Evolutionary conservation across 1,140 invertebrate genomes (phyloP), one percentile per base, ranked within the genome.

Genomic region (Whitmania pigra): DNA sequence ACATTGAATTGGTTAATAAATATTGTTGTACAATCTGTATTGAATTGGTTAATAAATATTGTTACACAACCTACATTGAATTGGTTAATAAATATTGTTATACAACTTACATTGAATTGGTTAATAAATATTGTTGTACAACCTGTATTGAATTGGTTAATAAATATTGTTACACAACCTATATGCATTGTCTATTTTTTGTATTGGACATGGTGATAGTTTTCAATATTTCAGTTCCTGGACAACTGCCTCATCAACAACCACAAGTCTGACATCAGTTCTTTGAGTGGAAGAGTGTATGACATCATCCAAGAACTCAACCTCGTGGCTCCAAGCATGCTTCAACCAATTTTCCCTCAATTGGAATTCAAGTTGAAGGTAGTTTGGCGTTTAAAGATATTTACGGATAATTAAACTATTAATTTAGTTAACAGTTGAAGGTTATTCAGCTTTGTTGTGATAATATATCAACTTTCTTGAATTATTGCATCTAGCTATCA

Each of bases 261-360:
- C 11, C 93, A 93, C 25, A 93, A 92, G 82, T 78, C 79, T 40
- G 78, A 78, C 4, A 79, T 82, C 40, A 83, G 79, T 77, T 79
- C 80, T 27, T 74, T 83, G 49, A 79, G 78, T 5, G 79, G 79
- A 43, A 79, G 83, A 67, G 75, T 97, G 40, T 97, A 94, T 81
- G 93, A 97, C 81, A 85, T 98, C 69, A 96, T 98, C 76, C 97
- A 97, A 81, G 94, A 98, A 82, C 82, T 98, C 74, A 93, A 97
- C 83, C 88, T 91, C 78, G 95, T 97, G 76, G 93, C 92, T 79
- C 90, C 93, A 0, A 88, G 87, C 77, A 88, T 97, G 29, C 82
- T 98, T 70, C 79, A 91, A 27, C 88, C 91, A 18, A 92, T 97
- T 27, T 82, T 97, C 69, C 94, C 94, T 0, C 94, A 97, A 80